Conservation (phyloP, 2,797 vertebrate species). For the Vireo griseus region DNA sequence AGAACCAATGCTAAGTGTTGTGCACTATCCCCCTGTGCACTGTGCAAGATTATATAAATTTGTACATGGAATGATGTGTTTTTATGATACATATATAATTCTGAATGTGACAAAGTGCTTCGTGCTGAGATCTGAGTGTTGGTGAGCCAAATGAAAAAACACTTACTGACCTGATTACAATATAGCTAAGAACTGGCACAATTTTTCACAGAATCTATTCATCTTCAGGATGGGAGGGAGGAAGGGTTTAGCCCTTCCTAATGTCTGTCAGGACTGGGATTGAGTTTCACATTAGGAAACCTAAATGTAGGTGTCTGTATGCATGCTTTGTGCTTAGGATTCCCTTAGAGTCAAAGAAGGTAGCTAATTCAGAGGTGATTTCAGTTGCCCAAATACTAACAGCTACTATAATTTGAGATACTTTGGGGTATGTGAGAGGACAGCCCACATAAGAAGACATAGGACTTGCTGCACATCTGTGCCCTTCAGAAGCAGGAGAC, state of each 20-base stretch:
- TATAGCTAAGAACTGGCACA: neutral
- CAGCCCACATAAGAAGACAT: neutral
- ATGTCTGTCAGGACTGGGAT: neutral
- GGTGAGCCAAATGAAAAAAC: neutral
- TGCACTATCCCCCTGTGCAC: neutral
- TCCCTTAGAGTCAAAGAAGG: neutral
- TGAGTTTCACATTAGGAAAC: neutral
- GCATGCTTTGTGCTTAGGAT: neutral
- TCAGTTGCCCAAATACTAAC: neutral
- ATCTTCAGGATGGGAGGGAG: neutral
- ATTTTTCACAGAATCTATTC: neutral
- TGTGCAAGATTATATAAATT: neutral
- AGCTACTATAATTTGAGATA: neutral
- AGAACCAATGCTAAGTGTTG: neutral
- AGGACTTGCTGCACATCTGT: neutral
- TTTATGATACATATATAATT: neutral
- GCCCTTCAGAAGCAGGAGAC: neutral
- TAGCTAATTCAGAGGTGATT: neutral
- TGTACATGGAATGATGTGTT: neutral
- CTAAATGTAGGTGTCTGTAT: neutral
- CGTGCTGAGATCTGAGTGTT: neutral
- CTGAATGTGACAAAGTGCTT: neutral
- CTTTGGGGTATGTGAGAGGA: neutral
- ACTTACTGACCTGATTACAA: neutral
- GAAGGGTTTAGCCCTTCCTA: neutral